Conservation (phyloP, 2,113 vertebrate species). For the Erinaceus europaeus region DNA sequence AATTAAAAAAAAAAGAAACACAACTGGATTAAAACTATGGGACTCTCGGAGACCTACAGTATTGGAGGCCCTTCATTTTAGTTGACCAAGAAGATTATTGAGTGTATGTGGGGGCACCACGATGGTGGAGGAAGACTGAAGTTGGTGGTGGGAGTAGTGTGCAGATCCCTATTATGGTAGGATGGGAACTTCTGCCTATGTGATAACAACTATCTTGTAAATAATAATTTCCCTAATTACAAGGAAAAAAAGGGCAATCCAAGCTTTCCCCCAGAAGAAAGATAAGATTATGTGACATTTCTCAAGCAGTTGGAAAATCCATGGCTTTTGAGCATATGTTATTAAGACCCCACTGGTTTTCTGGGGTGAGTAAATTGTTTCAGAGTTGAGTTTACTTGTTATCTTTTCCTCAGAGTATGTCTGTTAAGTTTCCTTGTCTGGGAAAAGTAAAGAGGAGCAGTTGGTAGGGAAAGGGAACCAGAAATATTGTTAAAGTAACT, state of each 20-base stretch:
- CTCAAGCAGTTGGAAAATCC: conserved; percentile 27
- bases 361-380: not conserved
- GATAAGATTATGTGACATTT: conserved; percentile 26
- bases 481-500: not conserved
- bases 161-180: no score
- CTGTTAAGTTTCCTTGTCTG: conserved; percentile 17
- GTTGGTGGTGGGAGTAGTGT: no score
- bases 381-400: not conserved
- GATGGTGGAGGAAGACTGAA: no score
- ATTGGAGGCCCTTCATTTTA: not conserved
- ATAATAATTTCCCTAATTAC: no score
- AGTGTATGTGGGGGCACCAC: no score
- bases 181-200: no score
- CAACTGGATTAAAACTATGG: not conserved
- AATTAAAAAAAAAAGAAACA: no score
- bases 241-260: no score
- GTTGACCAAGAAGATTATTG: no score
- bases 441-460: not conserved
- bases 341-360: conserved; percentile 6
- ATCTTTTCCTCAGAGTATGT: not conserved
- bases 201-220: no score
- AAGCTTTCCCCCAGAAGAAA: no score
- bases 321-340: conserved; percentile 19
- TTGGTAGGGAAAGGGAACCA: conserved; percentile 4
- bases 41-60: conserved; percentile 18